A percentile compares a stretch with the other conserved stretches of the same genome.
These are phyloP conservation scores for Tinamus major DNA, from an alignment of 2,797 vertebrate species.

Conservation along the genomic window DNA sequence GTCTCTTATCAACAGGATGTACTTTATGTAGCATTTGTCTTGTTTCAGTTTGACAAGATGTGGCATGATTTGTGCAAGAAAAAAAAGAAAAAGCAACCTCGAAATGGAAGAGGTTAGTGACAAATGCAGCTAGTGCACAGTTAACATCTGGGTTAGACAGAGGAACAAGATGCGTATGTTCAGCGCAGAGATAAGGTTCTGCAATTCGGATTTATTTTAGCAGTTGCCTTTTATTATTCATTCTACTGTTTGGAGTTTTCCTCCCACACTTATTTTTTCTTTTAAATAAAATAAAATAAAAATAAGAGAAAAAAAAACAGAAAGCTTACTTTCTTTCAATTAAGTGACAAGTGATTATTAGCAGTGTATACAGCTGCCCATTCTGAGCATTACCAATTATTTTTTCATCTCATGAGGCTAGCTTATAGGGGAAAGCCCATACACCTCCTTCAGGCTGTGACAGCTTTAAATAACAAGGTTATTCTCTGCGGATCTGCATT, in stretches of 20 bases:
- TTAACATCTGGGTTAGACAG: conserved; percentile 68
- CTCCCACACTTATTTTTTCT: not conserved
- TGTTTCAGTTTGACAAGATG: conserved; percentile 30
- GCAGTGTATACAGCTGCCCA: not conserved
- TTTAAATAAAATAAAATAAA: not conserved
- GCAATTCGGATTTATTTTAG: conserved; percentile 68
- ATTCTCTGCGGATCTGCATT: not conserved
- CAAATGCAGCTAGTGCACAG: conserved; percentile 37
- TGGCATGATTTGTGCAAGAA: conserved; percentile 17
- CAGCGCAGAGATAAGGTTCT: conserved; percentile 52
- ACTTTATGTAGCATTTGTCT: conserved; percentile 57
- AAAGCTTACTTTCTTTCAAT: not conserved
- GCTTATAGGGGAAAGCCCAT: not conserved
- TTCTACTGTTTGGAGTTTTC: not conserved
- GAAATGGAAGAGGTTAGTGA: conserved; percentile 5
- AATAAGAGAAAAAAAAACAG: not conserved
- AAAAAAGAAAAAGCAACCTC: not conserved
- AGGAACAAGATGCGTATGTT: conserved; percentile 40
- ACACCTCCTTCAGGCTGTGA: conserved; percentile 23
- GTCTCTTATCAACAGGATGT: conserved; percentile 41
- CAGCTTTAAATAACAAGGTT: not conserved
- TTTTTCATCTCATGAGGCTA: not conserved
- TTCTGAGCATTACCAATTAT: not conserved
- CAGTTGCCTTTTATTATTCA: conserved; percentile 60
- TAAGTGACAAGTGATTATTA: not conserved